Evolutionary conservation across 2,113 vertebrate species (phyloP).

Genomic region (Enhydra lutris): DNA sequence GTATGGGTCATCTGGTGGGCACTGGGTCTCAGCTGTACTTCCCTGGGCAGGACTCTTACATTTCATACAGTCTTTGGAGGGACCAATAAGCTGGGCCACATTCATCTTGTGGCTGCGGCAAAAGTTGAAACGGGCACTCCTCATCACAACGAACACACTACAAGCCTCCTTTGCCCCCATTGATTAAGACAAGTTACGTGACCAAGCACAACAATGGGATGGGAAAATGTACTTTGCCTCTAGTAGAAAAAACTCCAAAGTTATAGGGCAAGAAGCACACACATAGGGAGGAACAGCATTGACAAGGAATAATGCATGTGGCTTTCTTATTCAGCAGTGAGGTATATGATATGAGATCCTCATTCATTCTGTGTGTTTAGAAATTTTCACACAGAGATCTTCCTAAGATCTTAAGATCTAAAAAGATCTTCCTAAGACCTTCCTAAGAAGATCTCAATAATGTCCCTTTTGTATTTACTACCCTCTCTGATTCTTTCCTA

Average conservation of each 20-base stretch:
- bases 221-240: background rate
- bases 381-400: background rate
- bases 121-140: background rate
- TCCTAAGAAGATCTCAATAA: too few species aligned
- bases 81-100: too few species aligned
- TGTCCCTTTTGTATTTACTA: background rate
- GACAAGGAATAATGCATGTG: fast-evolving
- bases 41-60: background rate
- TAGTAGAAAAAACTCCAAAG: background rate
- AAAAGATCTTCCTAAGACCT: too few species aligned
- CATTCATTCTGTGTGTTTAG: background rate
- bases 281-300: fast-evolving
- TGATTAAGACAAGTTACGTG: background rate
- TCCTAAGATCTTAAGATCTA: too few species aligned
- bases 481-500: background rate
- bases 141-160: too few species aligned
- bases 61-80: background rate
- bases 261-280: background rate
- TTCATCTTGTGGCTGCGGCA: too few species aligned
- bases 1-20: background rate
- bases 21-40: background rate
- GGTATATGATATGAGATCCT: background rate
- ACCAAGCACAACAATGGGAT: background rate
- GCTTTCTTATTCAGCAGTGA: too few species aligned
- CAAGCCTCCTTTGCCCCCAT: background rate